phyloP scores from a whole-genome alignment of 2,888 invertebrate genomes.

The Dasysyrphus albostriatus region DNA sequence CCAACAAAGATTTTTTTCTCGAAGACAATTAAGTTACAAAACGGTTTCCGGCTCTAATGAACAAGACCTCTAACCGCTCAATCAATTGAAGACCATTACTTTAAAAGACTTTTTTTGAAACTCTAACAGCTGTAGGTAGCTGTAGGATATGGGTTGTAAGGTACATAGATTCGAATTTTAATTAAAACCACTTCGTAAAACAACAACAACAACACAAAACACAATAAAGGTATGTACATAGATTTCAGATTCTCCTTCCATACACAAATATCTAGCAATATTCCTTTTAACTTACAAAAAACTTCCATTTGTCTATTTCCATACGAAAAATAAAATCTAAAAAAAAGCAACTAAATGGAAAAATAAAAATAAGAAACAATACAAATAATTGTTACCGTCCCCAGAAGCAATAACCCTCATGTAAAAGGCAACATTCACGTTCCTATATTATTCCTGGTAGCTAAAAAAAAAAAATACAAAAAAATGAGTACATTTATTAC shows the following conservation, averaged over 20 bases:
- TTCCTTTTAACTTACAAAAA: not conserved
- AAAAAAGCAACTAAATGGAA: not conserved
- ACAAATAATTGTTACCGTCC: constrained; percentile 54
- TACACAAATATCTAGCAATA: not conserved
- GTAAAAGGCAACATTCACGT: constrained; percentile 48
- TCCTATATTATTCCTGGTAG: not conserved
- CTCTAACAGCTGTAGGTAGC: not conserved
- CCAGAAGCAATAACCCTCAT: constrained; percentile 52
- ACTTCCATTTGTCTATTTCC: constrained; percentile 33
- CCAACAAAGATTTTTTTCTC: not conserved
- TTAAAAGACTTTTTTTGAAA: not conserved
- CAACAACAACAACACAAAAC: not conserved
- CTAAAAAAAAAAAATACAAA: not conserved
- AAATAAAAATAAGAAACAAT: constrained; percentile 12
- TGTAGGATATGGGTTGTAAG: not conserved
- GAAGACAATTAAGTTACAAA: not conserved
- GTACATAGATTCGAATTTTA: constrained; percentile 3
- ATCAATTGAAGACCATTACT: not conserved
- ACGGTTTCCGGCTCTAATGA: not conserved
- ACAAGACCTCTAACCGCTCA: not conserved
- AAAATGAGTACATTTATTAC: constrained; percentile 38
- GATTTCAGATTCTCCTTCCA: constrained; percentile 5
- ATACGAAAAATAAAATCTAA: not conserved
- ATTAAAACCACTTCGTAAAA: constrained; percentile 16
- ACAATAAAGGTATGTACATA: no score